Evolutionary conservation across 2,888 invertebrate species (phyloP).

Genomic region (Phengaris arion): DNA sequence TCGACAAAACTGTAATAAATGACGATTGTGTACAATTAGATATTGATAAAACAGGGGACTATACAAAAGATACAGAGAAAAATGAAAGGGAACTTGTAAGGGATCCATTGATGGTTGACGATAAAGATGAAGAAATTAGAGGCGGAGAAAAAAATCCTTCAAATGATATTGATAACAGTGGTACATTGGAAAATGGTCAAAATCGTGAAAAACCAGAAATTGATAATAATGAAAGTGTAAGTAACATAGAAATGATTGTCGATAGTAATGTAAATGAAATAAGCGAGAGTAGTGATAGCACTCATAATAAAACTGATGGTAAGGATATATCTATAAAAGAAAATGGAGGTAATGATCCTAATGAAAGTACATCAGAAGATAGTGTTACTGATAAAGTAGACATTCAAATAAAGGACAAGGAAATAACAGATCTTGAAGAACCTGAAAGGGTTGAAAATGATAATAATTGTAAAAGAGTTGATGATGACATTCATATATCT

Average conservation of each 20-base stretch:
- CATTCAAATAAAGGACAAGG: conserved; percentile 28
- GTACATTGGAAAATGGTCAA: background rate
- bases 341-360: conserved; percentile 19
- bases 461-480: conserved; percentile 30
- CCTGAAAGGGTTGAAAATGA: conserved; percentile 6
- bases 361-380: conserved; percentile 18
- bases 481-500: conserved; percentile 20
- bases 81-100: background rate
- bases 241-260: conserved; percentile 3
- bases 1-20: conserved; percentile 33
- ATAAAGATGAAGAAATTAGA: conserved; percentile 9
- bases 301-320: conserved; percentile 13
- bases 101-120: conserved; percentile 17
- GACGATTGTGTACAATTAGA: conserved; percentile 4
- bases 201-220: background rate
- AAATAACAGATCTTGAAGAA: conserved; percentile 29
- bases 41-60: conserved; percentile 27
- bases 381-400: conserved; percentile 32
- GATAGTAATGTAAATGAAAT: background rate
- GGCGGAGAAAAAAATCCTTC: background rate
- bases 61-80: conserved; percentile 9
- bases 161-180: background rate
- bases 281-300: conserved; percentile 19
- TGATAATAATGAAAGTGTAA: background rate
- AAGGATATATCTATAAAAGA: background rate